Percentiles rank a stretch among this genome's conserved stretches.
These are phyloP conservation scores for Leptinotarsa peninsularis DNA, from an alignment of 2,888 invertebrate species.

Conservation along the genomic window DNA sequence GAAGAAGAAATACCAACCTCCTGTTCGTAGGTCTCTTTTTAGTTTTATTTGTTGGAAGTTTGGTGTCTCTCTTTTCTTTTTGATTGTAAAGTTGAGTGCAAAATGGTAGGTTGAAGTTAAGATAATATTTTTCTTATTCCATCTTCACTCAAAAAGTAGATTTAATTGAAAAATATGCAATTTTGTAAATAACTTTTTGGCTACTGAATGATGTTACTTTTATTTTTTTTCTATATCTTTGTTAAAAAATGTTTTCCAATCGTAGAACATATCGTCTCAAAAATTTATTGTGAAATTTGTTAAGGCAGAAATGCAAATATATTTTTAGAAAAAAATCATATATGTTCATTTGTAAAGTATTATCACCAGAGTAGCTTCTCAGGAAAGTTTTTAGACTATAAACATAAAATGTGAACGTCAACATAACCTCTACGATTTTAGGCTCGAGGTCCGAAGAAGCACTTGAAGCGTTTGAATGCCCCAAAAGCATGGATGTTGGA, in stretches of 20 bases:
- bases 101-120: conserved; percentile 33
- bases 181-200: not conserved
- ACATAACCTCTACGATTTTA: conserved; percentile 63
- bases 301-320: no score
- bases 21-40: no score
- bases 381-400: not conserved
- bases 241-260: not conserved
- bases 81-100: conserved; percentile 17
- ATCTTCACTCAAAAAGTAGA: conserved; percentile 21
- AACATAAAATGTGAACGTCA: conserved; percentile 24
- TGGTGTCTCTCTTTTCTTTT: not conserved
- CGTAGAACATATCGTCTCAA: not conserved
- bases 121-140: conserved; percentile 22
- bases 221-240: not conserved
- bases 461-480: conserved; percentile 98
- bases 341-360: not conserved
- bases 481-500: conserved; percentile 99
- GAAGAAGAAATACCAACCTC: no score
- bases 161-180: not conserved
- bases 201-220: not conserved
- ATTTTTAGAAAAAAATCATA: not conserved
- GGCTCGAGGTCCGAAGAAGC: conserved; percentile 99
- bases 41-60: no score
- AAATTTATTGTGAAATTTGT: not conserved
- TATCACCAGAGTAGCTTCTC: not conserved